phyloP scores from a whole-genome alignment of 2,113 vertebrate genomes.

The Salvelinus namaycush region DNA sequence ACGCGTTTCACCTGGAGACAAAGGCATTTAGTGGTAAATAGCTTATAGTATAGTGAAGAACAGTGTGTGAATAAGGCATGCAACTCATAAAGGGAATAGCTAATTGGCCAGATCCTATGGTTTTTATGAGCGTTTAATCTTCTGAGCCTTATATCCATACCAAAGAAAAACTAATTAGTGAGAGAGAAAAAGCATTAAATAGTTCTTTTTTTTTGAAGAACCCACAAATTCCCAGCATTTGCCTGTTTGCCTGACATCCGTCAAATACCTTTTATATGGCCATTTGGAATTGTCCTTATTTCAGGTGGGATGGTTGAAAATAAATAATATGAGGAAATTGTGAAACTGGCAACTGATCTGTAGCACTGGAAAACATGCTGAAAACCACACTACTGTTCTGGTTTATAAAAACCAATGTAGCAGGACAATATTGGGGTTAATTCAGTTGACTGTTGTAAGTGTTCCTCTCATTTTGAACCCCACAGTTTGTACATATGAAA shows the following conservation, averaged over 20 bases:
- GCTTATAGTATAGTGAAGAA: neutral
- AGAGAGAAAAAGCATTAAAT: neutral
- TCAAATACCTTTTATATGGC: constrained; percentile 15
- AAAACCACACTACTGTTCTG: constrained; percentile 38
- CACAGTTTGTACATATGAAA: constrained; percentile 36
- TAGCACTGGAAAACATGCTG: constrained; percentile 52
- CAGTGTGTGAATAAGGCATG: constrained; percentile 22
- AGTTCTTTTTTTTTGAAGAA: neutral
- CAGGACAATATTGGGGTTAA: constrained; percentile 26
- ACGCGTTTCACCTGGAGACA: neutral
- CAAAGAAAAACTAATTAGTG: constrained; percentile 67
- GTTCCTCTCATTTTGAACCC: constrained; percentile 43
- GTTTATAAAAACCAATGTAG: constrained; percentile 35
- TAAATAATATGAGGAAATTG: constrained; percentile 16
- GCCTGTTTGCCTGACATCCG: constrained; percentile 13
- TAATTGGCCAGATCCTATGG: neutral
- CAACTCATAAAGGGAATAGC: neutral
- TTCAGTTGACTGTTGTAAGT: constrained; percentile 52
- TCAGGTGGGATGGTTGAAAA: neutral
- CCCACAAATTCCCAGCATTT: neutral
- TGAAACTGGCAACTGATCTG: constrained; percentile 30
- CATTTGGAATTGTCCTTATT: constrained; percentile 24
- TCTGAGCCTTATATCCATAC: constrained; percentile 71
- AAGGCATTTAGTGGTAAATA: neutral
- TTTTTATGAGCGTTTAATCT: constrained; percentile 37